Base-by-base conservation (phyloP, 2,888 invertebrate genomes). In the Sinopyrophorus schimmeli region DNA sequence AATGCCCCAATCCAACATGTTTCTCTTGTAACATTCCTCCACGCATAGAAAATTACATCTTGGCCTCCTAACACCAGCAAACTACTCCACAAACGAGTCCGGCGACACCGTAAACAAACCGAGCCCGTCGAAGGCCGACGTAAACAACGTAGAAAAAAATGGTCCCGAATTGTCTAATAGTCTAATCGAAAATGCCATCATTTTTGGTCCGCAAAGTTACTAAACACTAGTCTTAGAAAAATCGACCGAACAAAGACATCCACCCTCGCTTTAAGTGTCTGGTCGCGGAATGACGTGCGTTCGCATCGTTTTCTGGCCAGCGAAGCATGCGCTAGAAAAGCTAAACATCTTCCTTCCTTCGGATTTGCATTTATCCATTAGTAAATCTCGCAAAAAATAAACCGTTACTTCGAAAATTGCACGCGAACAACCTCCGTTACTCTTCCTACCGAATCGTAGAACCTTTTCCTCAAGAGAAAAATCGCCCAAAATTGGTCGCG, bases 1-100 rank as follows among this genome's bases (percentile, higher is more conserved):
- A 65, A 84, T 82, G 59, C 84, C 84, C 84, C 84, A 84, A 76
- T 84, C 84, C 83, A 84, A 82, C 84, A 83, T 84, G 67, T 74
- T 80, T 56, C 51, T 39, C 54, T 51, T 50, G 24, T 37, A 24
- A 4, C 52, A 52, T 47, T 31, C 42, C 52, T 42, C 10, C 15
- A 46, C 10, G 5, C 11, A 21, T 20, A 20, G 28, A 12, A n/a
- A 31, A 14, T 52, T 32, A 52, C 52, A 49, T 50, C 39, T 53
- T 44, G n/a, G n/a, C n/a, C n/a, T n/a, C n/a, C n/a, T n/a, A n/a
- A n/a, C n/a, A n/a, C n/a, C n/a, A n/a, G n/a, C n/a, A n/a, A n/a
- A n/a, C n/a, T n/a, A n/a, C n/a, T n/a, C n/a, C n/a, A n/a, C n/a
- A n/a, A n/a, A 2, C 20, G 9, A 34, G 9, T 9, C 2, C 4